Percentiles rank a stretch among this genome's conserved stretches.
Conservation (phyloP, 2,113 vertebrate genomes). For the Gallinago undulata region DNA sequence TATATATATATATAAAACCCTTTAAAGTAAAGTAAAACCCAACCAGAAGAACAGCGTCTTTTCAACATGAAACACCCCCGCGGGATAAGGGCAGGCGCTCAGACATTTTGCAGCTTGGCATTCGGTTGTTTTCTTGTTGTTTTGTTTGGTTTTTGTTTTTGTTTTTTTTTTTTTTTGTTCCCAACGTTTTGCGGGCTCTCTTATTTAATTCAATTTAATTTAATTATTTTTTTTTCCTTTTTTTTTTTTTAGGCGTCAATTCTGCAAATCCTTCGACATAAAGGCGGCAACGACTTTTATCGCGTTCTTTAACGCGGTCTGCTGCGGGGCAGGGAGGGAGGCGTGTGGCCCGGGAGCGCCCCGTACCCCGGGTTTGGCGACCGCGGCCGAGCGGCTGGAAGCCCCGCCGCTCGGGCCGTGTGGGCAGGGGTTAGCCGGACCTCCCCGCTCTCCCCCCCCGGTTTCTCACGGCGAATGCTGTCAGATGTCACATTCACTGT, state of each 20-base stretch:
- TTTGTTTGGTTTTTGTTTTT: not conserved
- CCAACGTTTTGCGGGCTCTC: not conserved
- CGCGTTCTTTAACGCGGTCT: slow-evolving; percentile 3
- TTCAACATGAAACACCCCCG: slow-evolving; percentile 84
- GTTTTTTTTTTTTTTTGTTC: no score
- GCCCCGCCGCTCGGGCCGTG: not conserved
- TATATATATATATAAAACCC: slow-evolving; percentile 76
- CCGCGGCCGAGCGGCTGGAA: not conserved
- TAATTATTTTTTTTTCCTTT: not conserved
- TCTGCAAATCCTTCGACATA: slow-evolving; percentile 66
- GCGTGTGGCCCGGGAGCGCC: not conserved
- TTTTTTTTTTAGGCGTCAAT: slow-evolving; percentile 55
- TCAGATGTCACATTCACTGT: slow-evolving; percentile 99
- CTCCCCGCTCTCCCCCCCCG: slow-evolving; percentile 7
- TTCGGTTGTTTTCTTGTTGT: not conserved
- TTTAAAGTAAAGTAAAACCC: slow-evolving; percentile 87
- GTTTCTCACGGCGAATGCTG: slow-evolving; percentile 34
- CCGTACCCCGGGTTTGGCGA: not conserved
- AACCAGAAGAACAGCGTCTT: slow-evolving; percentile 82
- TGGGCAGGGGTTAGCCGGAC: slow-evolving; percentile 57
- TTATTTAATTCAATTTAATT: not conserved
- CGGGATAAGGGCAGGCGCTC: slow-evolving; percentile 74
- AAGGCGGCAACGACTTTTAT: slow-evolving; percentile 58
- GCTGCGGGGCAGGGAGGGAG: not conserved
- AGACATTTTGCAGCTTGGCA: slow-evolving; percentile 64